A percentile compares a stretch with the other conserved stretches of the same genome.
These are phyloP conservation scores for Galendromus occidentalis DNA, from an alignment of 1,140 invertebrate species.

Conservation along the genomic window DNA sequence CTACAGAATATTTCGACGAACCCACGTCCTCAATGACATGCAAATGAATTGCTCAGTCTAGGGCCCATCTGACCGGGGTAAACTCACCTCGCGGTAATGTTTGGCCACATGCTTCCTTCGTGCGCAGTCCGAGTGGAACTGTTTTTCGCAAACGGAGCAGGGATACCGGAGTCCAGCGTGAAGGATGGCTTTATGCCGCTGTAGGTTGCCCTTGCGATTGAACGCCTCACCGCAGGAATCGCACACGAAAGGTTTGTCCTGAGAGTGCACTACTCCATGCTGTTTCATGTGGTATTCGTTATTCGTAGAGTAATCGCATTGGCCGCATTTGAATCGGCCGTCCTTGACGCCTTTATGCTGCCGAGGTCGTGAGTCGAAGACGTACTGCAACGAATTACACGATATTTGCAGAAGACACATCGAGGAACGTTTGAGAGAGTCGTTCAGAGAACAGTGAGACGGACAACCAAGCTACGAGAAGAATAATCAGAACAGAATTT, in stretches of 20 bases:
- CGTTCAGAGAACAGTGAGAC: no score
- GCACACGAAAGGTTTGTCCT: constrained; percentile 11
- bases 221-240: constrained; percentile 10
- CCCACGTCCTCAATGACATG: no score
- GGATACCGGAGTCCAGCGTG: constrained; percentile 7
- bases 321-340: constrained; percentile 9
- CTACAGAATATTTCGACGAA: no score
- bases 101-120: constrained; percentile 5
- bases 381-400: background rate
- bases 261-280: constrained; percentile 8
- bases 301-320: constrained; percentile 7
- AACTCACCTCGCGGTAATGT: constrained; percentile 2
- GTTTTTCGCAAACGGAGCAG: constrained; percentile 6
- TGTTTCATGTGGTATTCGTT: constrained; percentile 11
- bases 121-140: constrained; percentile 9
- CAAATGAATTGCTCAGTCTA: no score
- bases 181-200: constrained; percentile 9
- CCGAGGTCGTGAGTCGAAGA: background rate
- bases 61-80: no score
- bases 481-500: no score
- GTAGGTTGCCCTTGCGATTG: constrained; percentile 10
- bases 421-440: background rate
- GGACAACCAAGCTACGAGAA: no score
- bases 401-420: background rate
- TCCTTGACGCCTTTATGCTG: constrained; percentile 7